Percentiles rank a stretch among this genome's conserved stretches.
phyloP scores from a whole-genome alignment of 2,797 vertebrate species.

The Buceros bicornis region DNA sequence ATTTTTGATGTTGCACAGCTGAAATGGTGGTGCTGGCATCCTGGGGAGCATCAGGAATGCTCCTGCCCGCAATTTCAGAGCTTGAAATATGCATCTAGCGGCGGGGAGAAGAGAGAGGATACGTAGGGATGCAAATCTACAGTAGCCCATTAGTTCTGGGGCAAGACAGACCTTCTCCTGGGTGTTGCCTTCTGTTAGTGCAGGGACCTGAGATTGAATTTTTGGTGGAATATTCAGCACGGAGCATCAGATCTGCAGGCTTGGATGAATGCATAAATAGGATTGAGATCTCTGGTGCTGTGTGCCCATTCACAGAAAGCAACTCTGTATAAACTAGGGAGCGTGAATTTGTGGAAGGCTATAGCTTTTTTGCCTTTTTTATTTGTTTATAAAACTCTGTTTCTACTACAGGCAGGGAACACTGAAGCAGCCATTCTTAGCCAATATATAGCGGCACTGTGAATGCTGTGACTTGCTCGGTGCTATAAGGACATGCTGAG shows the following conservation, averaged over 20 bases:
- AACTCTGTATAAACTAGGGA: neutral
- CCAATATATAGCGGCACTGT: slow-evolving; percentile 14
- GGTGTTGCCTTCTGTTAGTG: neutral
- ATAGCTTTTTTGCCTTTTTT: neutral
- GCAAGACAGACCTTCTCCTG: neutral
- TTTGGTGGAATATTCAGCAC: neutral
- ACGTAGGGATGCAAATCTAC: neutral
- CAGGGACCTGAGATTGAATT: too few species aligned
- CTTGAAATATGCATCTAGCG: neutral
- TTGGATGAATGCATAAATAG: neutral
- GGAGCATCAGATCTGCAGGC: neutral
- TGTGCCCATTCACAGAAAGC: neutral
- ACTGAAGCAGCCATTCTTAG: neutral
- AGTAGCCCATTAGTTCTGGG: neutral
- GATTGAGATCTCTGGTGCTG: neutral
- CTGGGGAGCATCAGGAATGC: neutral
- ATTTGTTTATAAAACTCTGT: neutral
- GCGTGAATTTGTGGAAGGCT: neutral
- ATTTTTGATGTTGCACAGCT: neutral
- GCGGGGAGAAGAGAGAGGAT: neutral
- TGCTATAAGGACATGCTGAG: slow-evolving; percentile 42
- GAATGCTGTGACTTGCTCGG: slow-evolving; percentile 27
- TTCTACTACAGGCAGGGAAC: neutral
- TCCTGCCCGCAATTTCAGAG: neutral
- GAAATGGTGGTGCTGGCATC: neutral